Evolutionary conservation across 2,113 vertebrate genomes (phyloP).

Genomic region (Cranoglanis bouderius): DNA sequence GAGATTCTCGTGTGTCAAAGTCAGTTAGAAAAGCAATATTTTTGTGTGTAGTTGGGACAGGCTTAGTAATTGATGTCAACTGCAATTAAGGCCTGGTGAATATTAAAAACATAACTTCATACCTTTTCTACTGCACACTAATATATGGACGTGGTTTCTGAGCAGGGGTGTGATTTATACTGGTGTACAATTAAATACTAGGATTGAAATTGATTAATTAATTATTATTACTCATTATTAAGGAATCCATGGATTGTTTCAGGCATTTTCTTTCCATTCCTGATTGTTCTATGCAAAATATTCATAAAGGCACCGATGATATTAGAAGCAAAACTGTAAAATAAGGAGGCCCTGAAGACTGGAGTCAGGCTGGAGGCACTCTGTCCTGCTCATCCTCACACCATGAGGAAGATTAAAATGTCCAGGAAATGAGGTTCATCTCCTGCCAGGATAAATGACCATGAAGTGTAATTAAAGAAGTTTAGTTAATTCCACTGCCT

Average conservation of each 20-base stretch:
- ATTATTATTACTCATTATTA: neutral
- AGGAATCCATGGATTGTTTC: no score
- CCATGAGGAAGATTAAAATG: conserved; percentile 74
- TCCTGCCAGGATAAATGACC: conserved; percentile 74
- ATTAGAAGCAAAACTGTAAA: neutral
- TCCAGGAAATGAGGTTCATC: conserved; percentile 73
- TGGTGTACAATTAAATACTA: neutral
- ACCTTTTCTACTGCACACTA: neutral
- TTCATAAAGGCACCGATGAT: neutral
- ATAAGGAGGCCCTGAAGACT: neutral
- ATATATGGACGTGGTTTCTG: neutral
- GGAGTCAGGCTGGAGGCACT: conserved; percentile 3
- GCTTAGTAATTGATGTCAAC: conserved; percentile 47
- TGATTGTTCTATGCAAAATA: neutral
- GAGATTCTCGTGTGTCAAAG: conserved; percentile 56
- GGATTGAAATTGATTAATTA: neutral
- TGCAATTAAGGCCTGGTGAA: conserved; percentile 38
- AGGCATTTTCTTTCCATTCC: neutral
- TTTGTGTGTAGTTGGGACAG: conserved; percentile 40
- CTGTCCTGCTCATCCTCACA: conserved; percentile 48
- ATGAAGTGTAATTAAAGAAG: conserved; percentile 77
- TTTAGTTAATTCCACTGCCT: conserved; percentile 77
- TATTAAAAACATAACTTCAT: neutral
- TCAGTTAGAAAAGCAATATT: conserved; percentile 59
- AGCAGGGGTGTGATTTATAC: neutral